Percentiles rank a stretch among this genome's conserved stretches.
Evolutionary conservation across 2,113 vertebrate species (phyloP).

Genomic region (Gavia stellata): DNA sequence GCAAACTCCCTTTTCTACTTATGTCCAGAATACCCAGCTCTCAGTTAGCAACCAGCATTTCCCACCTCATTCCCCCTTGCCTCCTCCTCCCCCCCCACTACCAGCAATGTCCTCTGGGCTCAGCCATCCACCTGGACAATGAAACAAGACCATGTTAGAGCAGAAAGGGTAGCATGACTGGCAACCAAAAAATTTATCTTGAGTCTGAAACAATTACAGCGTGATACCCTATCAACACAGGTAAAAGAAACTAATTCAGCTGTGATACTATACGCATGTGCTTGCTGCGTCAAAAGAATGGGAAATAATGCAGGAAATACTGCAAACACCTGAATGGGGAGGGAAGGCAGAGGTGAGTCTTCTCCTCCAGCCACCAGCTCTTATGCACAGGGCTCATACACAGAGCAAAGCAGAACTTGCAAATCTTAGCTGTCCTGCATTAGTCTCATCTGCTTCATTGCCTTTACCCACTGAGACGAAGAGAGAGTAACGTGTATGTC

Average conservation of each 20-base stretch:
- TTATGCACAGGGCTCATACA: neutral
- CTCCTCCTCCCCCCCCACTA: neutral
- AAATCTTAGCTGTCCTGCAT: neutral
- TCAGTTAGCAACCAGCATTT: neutral
- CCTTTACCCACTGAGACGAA: neutral
- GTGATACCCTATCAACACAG: accelerated
- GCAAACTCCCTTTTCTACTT: neutral
- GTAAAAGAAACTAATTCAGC: neutral
- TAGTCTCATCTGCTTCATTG: neutral
- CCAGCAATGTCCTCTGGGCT: neutral
- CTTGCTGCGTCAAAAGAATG: neutral
- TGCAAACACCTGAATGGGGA: neutral
- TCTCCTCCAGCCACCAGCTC: neutral
- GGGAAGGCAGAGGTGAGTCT: neutral
- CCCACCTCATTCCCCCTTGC: neutral
- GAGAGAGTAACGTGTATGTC: neutral
- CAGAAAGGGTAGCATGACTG: neutral
- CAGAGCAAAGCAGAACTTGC: neutral
- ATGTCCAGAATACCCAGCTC: neutral
- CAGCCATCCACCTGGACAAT: neutral
- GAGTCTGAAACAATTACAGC: neutral
- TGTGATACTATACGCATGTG: neutral
- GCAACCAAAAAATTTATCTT: neutral
- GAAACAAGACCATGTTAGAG: neutral
- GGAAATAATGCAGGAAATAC: neutral